Conservation (phyloP, 2,888 invertebrate species). For the Aelia acuminata region DNA sequence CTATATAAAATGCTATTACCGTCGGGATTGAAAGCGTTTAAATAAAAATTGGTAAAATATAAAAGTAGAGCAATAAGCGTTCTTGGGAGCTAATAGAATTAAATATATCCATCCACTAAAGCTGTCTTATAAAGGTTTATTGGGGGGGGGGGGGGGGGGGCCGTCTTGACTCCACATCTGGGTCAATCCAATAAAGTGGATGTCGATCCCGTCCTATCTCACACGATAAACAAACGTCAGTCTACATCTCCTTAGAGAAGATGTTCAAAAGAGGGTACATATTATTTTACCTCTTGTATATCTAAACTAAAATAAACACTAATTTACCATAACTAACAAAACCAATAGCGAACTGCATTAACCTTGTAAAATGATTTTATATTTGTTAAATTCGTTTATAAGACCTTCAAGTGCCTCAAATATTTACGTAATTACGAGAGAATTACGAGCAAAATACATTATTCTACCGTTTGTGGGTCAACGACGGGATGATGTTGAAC, state of each 20-base stretch:
- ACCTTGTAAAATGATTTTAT: too few species aligned
- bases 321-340: too few species aligned
- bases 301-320: too few species aligned
- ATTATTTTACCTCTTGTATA: too few species aligned
- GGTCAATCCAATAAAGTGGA: slow-evolving; percentile 36
- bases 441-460: too few species aligned
- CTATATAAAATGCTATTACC: not conserved
- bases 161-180: slow-evolving; percentile 29
- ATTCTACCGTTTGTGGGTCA: too few species aligned
- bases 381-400: too few species aligned
- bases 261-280: not conserved
- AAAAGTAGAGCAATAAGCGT: slow-evolving; percentile 32
- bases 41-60: slow-evolving; percentile 35
- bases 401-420: too few species aligned
- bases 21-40: not conserved
- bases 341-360: too few species aligned
- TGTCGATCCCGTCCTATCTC: not conserved
- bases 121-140: slow-evolving; percentile 41
- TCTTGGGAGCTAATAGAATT: slow-evolving; percentile 22
- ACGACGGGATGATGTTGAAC: too few species aligned
- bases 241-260: not conserved
- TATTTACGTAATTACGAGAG: too few species aligned
- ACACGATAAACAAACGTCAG: slow-evolving; percentile 25
- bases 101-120: slow-evolving; percentile 16
- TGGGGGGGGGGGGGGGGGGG: not conserved